Evolutionary conservation across 2,797 vertebrate species (phyloP), one percentile per base, ranked within the genome.

Genomic region (Fistularia commersonii): DNA sequence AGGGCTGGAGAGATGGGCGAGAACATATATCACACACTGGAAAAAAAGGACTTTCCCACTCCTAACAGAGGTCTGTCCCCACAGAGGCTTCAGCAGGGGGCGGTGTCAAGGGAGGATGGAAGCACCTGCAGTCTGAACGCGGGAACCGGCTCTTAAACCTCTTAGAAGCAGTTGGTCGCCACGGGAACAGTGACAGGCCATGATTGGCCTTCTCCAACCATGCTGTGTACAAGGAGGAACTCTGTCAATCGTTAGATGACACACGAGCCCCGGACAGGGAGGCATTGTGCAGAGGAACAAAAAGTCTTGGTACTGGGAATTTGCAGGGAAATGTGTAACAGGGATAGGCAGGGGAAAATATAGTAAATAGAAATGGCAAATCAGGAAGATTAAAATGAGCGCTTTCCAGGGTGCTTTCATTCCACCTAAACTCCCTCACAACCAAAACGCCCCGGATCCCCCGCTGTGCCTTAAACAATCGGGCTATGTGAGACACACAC

Each of bases 401-500:
- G 13, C 23, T 54, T 37, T 50, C n/a, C 35, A 41, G 11, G 13
- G 54, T 10, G 63, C 44, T 65, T 61, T 78, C 51, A 37, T 31
- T 66, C 49, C 64, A 42, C 41, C 5, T 33, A 23, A 10, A 52
- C 47, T 61, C 23, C 65, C 48, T 41, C 57, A 9, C 41, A 23
- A 44, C 40, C 50, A 43, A 45, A 43, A 48, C 56, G 11, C 48
- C 55, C 40, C 41, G 36, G 41, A 49, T 46, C 59, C 61, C 79
- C 79, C 50, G 57, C 68, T 73, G 74, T 33, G 74, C 51, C 60
- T 77, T 75, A 74, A 83, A 82, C 73, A 87, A 84, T 86, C 80
- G 87, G 70, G 35, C 48, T 23, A 46, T 11, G 3, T 45, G 70
- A 86, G 72, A 55, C 63, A 77, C 72, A 58, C 80, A 79, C 80